Evolutionary conservation across 2,113 vertebrate species (phyloP).

Genomic region (Eidolon helvum): DNA sequence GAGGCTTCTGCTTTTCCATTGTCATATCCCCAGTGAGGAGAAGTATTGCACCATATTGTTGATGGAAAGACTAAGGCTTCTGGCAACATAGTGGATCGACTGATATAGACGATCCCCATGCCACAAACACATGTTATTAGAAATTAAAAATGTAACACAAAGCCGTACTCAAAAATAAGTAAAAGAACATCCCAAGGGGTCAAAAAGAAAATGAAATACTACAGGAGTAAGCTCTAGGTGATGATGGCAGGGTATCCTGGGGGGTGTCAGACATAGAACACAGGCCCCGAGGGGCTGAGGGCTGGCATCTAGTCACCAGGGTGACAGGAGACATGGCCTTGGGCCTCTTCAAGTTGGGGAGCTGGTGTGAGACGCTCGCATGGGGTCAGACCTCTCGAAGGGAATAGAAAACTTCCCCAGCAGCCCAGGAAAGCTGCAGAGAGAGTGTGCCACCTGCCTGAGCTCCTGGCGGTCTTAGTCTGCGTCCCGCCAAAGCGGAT

Average conservation of each 20-base stretch:
- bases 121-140: neutral
- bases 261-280: neutral
- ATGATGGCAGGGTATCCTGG: neutral
- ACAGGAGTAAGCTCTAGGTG: neutral
- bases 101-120: neutral
- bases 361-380: neutral
- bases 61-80: neutral
- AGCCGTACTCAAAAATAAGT: neutral
- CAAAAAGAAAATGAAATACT: neutral
- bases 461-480: neutral
- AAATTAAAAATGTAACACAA: neutral
- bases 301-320: neutral
- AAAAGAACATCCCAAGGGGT: neutral
- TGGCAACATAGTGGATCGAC: neutral
- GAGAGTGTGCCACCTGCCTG: neutral
- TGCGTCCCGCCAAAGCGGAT: neutral
- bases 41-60: neutral
- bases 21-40: neutral
- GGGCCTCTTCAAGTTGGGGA: neutral
- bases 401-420: neutral
- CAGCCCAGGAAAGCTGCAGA: neutral
- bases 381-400: neutral
- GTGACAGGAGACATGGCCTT: neutral
- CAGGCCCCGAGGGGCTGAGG: rapidly evolving
- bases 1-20: neutral